Evolutionary conservation across 2,113 vertebrate genomes (phyloP).

Genomic region (Azemiops feae): DNA sequence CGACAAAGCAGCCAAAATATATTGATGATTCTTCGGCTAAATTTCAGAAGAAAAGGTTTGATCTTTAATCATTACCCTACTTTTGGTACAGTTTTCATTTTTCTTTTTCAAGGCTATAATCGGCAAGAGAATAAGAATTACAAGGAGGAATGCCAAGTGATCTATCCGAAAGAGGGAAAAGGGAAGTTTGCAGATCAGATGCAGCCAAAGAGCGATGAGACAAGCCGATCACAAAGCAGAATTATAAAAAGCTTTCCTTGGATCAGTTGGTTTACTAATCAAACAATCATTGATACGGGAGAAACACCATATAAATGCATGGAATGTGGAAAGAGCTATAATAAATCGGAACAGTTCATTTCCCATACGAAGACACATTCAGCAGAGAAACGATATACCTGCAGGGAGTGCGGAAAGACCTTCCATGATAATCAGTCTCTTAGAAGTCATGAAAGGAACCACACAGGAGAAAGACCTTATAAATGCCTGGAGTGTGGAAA

Average conservation of each 20-base stretch:
- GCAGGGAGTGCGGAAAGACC: not conserved
- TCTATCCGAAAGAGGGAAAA: not conserved
- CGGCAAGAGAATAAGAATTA: not conserved
- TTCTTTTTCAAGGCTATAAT: not conserved
- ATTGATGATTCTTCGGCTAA: not conserved
- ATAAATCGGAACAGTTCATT: not conserved
- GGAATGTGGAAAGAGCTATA: not conserved
- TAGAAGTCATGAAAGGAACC: not conserved
- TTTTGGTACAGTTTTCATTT: not conserved
- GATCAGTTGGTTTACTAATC: not conserved
- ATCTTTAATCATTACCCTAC: too few relatives aligned
- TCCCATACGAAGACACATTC: not conserved
- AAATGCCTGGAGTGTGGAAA: not conserved
- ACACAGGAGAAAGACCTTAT: not conserved
- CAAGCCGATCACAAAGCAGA: not conserved
- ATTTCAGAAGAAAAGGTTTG: not conserved
- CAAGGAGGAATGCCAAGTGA: not conserved
- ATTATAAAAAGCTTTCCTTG: not conserved
- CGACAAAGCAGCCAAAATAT: not conserved
- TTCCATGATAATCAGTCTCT: not conserved
- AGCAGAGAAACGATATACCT: not conserved
- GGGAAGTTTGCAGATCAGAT: not conserved
- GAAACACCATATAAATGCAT: not conserved
- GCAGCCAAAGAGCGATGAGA: not conserved
- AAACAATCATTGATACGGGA: not conserved